Base-by-base conservation (phyloP, 1,140 invertebrate species). In the Belonocnema kinseyi region DNA sequence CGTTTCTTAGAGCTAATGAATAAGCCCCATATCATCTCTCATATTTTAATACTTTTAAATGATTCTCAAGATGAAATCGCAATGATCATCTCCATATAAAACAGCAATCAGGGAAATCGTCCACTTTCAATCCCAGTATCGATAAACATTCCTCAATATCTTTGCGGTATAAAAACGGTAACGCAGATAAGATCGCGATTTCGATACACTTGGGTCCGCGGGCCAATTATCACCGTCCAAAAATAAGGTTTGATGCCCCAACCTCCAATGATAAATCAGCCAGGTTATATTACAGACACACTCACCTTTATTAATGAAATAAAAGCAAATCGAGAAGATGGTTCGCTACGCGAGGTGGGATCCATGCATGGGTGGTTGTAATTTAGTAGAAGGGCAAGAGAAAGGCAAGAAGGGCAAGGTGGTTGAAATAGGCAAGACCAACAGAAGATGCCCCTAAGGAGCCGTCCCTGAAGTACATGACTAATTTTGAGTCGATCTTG, bases 301-400 rank as follows among this genome's bases (percentile, higher is more conserved):
- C 76, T 73, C 33, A 58, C n/a, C 56, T 78, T 75, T 75, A 71
- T 72, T 78, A 78, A 78, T 75, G 73, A 75, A 72, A 73, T 70
- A 72, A 77, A 73, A 51, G 26, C n/a, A 17, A 14, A 66, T 66
- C 50, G 76, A 46, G 53, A 66, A 50, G 11, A 70, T 51, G 19
- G 33, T 50, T n/a, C 53, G 53, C n/a, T 6, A 17, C 16, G 19
- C 53, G 16, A 46, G 53, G 53, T 54, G 53, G 6, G 2, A 17
- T 54, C 16, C 16, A 52, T 33, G 10, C 40, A 46, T 46, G 40
- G 40, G 40, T 14, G 46, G 72, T 14, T 26, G 52, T 0, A 50
- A 75, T 26, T 51, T 16, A 70, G 16, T 74, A 19, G 46, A 74
- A 52, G 56, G 74, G 16, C 71, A 78, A 75, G 33, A 61, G 12